These are phyloP conservation scores for Apis laboriosa DNA, from an alignment of 1,140 invertebrate species.

Conservation along the genomic window DNA sequence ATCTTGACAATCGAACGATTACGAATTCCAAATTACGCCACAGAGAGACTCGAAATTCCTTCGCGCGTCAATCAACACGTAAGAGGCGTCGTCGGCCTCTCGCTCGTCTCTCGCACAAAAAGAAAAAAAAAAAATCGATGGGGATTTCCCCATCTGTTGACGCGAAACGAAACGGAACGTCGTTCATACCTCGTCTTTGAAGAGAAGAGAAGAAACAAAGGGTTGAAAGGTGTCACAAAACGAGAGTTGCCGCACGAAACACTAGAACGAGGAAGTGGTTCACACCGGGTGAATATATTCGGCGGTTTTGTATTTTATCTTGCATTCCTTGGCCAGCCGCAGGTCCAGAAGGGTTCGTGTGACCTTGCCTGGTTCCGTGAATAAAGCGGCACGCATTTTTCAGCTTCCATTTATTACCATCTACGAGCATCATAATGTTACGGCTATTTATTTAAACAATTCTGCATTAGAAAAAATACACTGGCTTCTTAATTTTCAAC, in stretches of 20 bases:
- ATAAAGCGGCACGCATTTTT: constrained; percentile 12
- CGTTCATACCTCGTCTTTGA: too few species aligned
- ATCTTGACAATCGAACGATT: too few species aligned
- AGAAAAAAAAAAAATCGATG: too few species aligned
- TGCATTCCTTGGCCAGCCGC: constrained; percentile 56
- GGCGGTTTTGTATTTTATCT: constrained; percentile 53
- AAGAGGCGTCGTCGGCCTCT: too few species aligned
- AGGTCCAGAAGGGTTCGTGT: constrained; percentile 57
- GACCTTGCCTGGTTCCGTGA: constrained; percentile 63
- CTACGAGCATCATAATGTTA: neutral
- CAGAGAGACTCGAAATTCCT: too few species aligned
- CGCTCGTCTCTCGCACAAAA: too few species aligned
- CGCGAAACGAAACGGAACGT: too few species aligned
- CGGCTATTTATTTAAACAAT: neutral
- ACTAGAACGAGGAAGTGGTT: constrained; percentile 70
- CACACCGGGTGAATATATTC: constrained; percentile 50
- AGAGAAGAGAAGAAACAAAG: constrained; percentile 23
- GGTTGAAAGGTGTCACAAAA: constrained; percentile 31
- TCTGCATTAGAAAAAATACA: neutral
- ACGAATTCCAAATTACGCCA: too few species aligned
- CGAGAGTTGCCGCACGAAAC: constrained; percentile 20
- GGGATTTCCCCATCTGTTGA: too few species aligned
- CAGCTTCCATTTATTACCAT: neutral
- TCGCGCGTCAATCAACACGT: too few species aligned
- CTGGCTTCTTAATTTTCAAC: neutral